phyloP scores from a whole-genome alignment of 2,113 vertebrate genomes.

The Parotia lawesii region DNA sequence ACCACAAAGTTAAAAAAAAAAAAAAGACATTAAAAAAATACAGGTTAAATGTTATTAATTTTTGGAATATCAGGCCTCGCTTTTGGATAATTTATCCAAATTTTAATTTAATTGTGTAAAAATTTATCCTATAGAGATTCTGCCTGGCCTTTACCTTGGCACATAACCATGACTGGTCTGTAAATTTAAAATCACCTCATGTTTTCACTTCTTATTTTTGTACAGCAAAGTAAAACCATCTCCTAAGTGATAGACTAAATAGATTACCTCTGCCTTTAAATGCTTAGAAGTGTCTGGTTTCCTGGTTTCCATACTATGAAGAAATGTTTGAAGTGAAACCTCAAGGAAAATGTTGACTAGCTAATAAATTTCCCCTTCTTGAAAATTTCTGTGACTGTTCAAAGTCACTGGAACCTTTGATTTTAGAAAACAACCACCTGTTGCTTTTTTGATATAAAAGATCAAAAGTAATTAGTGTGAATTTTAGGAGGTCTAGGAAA shows the following conservation, averaged over 20 bases:
- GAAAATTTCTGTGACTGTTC: not conserved
- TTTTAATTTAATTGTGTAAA: not conserved
- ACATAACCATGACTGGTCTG: not conserved
- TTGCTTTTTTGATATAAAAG: not conserved
- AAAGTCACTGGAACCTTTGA: not conserved
- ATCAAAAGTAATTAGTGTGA: not conserved
- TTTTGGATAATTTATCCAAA: not conserved
- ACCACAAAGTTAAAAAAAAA: not conserved
- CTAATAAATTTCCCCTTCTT: not conserved
- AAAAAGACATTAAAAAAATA: rapidly evolving
- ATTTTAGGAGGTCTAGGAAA: not conserved
- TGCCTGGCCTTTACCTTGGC: not conserved
- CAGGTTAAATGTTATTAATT: not conserved
- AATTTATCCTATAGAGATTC: not conserved
- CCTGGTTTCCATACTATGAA: not conserved
- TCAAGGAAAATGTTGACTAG: not conserved
- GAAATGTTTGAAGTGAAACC: not conserved
- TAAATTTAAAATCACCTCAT: not conserved
- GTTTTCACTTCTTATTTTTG: not conserved
- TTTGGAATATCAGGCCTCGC: not conserved
- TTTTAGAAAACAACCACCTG: not conserved
- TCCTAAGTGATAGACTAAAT: not conserved
- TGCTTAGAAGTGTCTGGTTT: not conserved
- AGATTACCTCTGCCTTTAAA: not conserved
- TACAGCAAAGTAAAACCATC: not conserved